phyloP scores from a whole-genome alignment of 2,113 vertebrate species.

The Lycaon pictus region DNA sequence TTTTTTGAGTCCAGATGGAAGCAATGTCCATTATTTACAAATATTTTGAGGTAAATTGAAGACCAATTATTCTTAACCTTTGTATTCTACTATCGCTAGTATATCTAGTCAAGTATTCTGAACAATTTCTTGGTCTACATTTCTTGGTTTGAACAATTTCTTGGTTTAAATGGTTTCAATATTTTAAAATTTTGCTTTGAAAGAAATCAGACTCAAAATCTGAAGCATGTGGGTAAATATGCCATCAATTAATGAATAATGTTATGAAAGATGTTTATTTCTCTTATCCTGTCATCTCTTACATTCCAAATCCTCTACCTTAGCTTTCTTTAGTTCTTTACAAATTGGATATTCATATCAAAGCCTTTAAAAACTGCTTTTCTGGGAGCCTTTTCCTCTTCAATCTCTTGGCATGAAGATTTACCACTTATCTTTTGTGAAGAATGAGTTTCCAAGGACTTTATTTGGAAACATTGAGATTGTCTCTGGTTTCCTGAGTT shows the following conservation, averaged over 20 bases:
- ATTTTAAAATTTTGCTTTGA: slow-evolving; percentile 51
- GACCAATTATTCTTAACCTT: not conserved
- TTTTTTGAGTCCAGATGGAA: not conserved
- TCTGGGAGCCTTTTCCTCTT: slow-evolving; percentile 66
- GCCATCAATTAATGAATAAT: slow-evolving; percentile 70
- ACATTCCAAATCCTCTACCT: slow-evolving; percentile 75
- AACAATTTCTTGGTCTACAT: not conserved
- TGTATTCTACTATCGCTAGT: not conserved
- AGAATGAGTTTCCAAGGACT: slow-evolving; percentile 84
- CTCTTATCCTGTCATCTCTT: slow-evolving; percentile 79
- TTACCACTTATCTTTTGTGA: slow-evolving; percentile 85
- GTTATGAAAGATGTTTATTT: slow-evolving; percentile 65
- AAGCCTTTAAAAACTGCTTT: slow-evolving; percentile 74
- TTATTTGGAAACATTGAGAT: slow-evolving; percentile 82
- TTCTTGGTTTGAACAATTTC: not conserved
- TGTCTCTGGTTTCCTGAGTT: slow-evolving; percentile 67
- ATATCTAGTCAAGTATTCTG: not conserved
- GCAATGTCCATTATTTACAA: not conserved
- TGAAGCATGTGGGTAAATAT: slow-evolving; percentile 70
- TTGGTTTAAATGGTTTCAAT: slow-evolving; percentile 38
- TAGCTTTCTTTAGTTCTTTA: slow-evolving; percentile 65
- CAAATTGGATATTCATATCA: slow-evolving; percentile 69
- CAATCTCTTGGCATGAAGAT: slow-evolving; percentile 75
- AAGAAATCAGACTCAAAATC: slow-evolving; percentile 53
- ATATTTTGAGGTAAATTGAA: not conserved